Evolutionary conservation across 2,797 vertebrate species (phyloP).

Genomic region (Peromyscus nudipes): DNA sequence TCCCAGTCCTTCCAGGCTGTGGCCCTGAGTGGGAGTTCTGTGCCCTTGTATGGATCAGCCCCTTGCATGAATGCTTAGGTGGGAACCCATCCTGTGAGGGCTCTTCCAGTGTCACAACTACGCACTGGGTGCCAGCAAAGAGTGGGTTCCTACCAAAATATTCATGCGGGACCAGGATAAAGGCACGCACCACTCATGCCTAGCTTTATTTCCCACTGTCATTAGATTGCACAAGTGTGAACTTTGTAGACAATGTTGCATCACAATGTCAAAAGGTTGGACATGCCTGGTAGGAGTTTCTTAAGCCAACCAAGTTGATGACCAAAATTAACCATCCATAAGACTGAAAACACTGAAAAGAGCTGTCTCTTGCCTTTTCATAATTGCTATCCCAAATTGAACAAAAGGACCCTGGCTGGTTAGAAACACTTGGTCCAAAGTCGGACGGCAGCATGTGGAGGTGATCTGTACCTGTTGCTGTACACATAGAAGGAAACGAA

Average conservation of each 20-base stretch:
- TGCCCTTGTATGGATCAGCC: not conserved
- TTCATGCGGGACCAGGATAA: not conserved
- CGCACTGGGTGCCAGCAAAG: not conserved
- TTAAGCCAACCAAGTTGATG: not conserved
- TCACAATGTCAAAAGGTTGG: not conserved
- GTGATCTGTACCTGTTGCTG: not conserved
- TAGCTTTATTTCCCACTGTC: not conserved
- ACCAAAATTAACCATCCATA: not conserved
- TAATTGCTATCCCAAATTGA: too few species aligned
- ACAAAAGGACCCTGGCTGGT: not conserved
- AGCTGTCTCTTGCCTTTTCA: not conserved
- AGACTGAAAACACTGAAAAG: not conserved
- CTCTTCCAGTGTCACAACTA: not conserved
- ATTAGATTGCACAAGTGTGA: not conserved
- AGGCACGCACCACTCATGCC: not conserved
- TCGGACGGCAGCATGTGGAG: too few species aligned
- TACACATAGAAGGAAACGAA: not conserved
- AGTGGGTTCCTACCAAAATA: too few species aligned
- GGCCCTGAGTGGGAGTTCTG: not conserved
- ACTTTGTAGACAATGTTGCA: not conserved
- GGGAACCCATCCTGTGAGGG: not conserved
- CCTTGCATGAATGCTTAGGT: not conserved
- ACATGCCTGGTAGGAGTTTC: not conserved
- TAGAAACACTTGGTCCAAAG: not conserved
- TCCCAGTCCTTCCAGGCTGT: rapidly evolving